Conservation (phyloP, 2,113 vertebrate species). For the Cyanocitta stelleri region DNA sequence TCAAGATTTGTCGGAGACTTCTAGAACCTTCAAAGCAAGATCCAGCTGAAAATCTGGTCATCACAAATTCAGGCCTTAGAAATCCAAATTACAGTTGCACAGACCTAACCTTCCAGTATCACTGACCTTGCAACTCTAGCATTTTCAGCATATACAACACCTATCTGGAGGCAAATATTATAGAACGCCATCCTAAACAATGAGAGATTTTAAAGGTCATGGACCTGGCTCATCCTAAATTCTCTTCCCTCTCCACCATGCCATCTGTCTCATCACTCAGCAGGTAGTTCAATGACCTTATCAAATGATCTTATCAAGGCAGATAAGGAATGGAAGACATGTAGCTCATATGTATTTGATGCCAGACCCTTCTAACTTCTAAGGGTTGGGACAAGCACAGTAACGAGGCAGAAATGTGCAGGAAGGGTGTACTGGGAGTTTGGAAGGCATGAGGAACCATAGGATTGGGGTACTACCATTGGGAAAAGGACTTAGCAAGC, state of each 20-base stretch:
- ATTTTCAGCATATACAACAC: neutral
- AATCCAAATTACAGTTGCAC: neutral
- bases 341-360: neutral
- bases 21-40: neutral
- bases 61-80: neutral
- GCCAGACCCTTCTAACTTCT: neutral
- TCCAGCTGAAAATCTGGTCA: neutral
- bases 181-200: neutral
- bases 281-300: neutral
- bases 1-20: neutral
- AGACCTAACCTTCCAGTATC: neutral
- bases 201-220: neutral
- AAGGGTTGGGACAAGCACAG: neutral
- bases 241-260: neutral
- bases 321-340: neutral
- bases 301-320: neutral
- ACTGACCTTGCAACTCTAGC: neutral
- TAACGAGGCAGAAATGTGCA: neutral
- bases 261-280: neutral
- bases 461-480: neutral
- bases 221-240: neutral
- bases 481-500: neutral
- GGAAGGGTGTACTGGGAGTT: neutral
- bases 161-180: neutral
- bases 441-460: neutral